phyloP scores from a whole-genome alignment of 1,140 invertebrate genomes.

The Tribolium madens region DNA sequence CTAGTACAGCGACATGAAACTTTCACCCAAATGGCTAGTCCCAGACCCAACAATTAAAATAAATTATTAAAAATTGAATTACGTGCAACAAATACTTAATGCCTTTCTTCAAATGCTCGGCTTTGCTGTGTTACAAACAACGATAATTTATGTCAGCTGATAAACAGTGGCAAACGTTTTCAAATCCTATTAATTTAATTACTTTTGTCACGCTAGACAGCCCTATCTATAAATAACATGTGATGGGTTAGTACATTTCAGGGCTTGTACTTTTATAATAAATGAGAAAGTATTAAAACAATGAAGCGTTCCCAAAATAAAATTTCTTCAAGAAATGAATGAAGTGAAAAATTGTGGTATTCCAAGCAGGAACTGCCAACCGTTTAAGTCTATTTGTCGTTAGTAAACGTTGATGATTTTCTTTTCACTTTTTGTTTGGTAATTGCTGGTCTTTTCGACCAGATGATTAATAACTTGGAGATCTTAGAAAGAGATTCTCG shows the following conservation, averaged over 20 bases:
- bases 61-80: neutral
- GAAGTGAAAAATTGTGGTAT: conserved; percentile 1
- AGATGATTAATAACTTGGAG: conserved; percentile 42
- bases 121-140: neutral
- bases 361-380: conserved; percentile 4
- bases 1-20: neutral
- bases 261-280: neutral
- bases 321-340: neutral
- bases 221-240: conserved; percentile 20
- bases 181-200: conserved; percentile 20
- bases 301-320: no score
- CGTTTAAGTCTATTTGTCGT: conserved; percentile 1
- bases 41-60: neutral
- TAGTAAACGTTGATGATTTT: neutral
- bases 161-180: conserved; percentile 8
- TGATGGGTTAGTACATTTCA: neutral
- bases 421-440: conserved; percentile 33
- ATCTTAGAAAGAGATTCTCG: conserved; percentile 39
- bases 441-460: conserved; percentile 37
- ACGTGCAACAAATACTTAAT: neutral
- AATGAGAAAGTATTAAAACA: no score
- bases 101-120: neutral
- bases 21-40: neutral
- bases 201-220: conserved; percentile 20
- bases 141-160: neutral